These are phyloP conservation scores for Molanna angustata DNA, from an alignment of 2,888 invertebrate genomes.

Conservation along the genomic window DNA sequence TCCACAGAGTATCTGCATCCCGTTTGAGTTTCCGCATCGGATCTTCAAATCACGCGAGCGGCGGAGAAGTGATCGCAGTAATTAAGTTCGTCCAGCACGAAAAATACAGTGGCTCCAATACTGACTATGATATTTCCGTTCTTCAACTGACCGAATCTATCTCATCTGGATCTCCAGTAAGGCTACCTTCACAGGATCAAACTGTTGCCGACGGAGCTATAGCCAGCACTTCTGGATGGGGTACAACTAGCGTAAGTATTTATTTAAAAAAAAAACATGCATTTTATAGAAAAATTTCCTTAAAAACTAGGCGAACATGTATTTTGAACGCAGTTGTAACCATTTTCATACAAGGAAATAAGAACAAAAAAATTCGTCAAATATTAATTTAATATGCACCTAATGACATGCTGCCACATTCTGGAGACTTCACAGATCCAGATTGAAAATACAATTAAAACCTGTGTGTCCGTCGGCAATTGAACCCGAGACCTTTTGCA, in stretches of 20 bases:
- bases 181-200: constrained; percentile 38
- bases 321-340: no score
- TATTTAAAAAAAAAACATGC: no score
- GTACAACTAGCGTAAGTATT: constrained; percentile 38
- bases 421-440: no score
- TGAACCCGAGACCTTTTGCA: no score
- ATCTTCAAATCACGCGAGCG: constrained; percentile 39
- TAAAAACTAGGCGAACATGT: no score
- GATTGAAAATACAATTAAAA: no score
- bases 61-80: constrained; percentile 42
- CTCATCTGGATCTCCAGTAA: constrained; percentile 39
- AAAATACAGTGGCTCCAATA: constrained; percentile 37
- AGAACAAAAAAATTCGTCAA: no score
- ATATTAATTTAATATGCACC: no score
- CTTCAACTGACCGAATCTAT: constrained; percentile 40
- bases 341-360: no score
- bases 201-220: constrained; percentile 41
- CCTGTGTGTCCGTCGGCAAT: no score
- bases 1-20: not conserved
- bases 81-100: constrained; percentile 40
- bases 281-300: no score
- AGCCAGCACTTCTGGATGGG: constrained; percentile 49
- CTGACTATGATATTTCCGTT: constrained; percentile 47
- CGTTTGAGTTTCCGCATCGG: constrained; percentile 13
- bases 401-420: no score